Evolutionary conservation across 2,113 vertebrate species (phyloP), one percentile per base, ranked within the genome.

Genomic region (Albula goreensis): DNA sequence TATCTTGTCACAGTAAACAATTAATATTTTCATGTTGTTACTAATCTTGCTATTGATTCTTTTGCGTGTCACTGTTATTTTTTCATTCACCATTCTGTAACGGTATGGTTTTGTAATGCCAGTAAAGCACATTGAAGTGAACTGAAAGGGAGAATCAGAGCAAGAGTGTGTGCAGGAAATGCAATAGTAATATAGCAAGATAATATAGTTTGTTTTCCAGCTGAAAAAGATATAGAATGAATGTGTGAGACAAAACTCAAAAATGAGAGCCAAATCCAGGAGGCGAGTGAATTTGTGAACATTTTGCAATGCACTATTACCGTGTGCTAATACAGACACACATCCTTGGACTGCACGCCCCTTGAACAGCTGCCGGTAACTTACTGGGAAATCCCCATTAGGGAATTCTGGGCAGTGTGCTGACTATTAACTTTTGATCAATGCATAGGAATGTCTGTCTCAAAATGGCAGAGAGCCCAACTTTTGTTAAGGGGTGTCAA

Each of bases 351-450:
- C 70, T 74, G 70, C 70, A 74, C 70, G 31, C 70, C 2, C 70
- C 2, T 22, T 31, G 22, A n/a, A 74, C 22, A 31, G 70, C 70
- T 74, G 70, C n/a, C 70, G 31, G 70, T 74, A 74, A 31, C 70
- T 74, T n/a, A 74, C n/a, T 74, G 25, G 70, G 70, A 31, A 74
- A 74, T 31, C 22, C 70, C n/a, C 70, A 74, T 74, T 10, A 25
- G 70, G 70, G 70, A 74, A 74, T 74, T 25, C 70, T 25, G 70
- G 70, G 70, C 70, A 9, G n/a, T 74, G 70, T 74, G 70, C 70
- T 74, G 70, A 74, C 70, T 74, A 31, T 74, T 74, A n/a, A 74
- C 70, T 74, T 74, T 74, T 25, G 70, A 74, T 74, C 22, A n/a
- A 74, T 74, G n/a, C 70, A 74, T 74, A 74, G 70, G 70, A 74